Evolutionary conservation across 2,888 invertebrate genomes (phyloP).

Genomic region (Furcula furcula): DNA sequence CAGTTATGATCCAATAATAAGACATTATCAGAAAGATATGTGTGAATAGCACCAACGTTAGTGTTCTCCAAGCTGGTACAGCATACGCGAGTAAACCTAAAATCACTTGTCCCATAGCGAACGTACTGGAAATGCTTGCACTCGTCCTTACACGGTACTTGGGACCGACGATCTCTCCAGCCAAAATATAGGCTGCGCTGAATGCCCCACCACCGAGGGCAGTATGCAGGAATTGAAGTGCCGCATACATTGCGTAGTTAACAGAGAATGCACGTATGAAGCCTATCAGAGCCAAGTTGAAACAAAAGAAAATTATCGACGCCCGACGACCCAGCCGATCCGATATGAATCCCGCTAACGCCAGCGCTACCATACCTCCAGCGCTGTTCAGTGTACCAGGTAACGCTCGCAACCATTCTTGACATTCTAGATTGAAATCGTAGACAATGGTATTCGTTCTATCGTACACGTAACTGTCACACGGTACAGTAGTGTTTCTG

Average conservation of each 20-base stretch:
- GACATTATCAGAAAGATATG: constrained; percentile 85
- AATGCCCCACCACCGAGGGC: constrained; percentile 69
- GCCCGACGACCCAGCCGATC: constrained; percentile 78
- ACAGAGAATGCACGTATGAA: constrained; percentile 65
- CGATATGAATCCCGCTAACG: constrained; percentile 85
- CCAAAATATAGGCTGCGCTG: constrained; percentile 77
- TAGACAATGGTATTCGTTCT: constrained; percentile 65
- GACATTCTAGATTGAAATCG: constrained; percentile 68
- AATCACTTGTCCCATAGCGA: constrained; percentile 86
- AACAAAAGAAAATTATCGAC: constrained; percentile 64
- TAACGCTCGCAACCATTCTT: constrained; percentile 86
- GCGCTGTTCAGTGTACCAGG: constrained; percentile 88
- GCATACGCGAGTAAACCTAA: constrained; percentile 85
- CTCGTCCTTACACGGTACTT: constrained; percentile 87
- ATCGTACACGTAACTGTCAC: constrained; percentile 60
- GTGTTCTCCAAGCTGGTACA: constrained; percentile 85
- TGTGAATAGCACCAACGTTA: constrained; percentile 84
- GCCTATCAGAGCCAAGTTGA: constrained; percentile 62
- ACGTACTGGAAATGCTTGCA: constrained; percentile 85
- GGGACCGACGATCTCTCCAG: constrained; percentile 89
- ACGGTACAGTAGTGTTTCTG: constrained; percentile 43
- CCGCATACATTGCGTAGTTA: constrained; percentile 65
- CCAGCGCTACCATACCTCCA: constrained; percentile 86
- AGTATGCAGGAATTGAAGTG: constrained; percentile 63
- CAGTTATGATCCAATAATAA: constrained; percentile 86